Evolutionary conservation across 2,888 invertebrate species (phyloP).

Genomic region (Drosophila falleni): DNA sequence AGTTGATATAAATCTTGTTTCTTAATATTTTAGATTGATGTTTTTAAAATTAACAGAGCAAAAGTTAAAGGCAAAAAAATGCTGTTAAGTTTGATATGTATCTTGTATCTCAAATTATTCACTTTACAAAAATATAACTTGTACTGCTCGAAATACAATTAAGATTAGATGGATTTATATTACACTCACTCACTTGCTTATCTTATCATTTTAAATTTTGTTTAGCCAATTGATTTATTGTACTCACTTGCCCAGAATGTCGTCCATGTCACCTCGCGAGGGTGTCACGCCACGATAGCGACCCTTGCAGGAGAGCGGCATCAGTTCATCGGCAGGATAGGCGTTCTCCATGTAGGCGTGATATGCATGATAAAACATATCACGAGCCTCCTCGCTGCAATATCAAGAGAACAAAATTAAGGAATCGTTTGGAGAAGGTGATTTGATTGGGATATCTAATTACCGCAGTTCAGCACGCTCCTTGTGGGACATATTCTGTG

Average conservation of each 20-base stretch:
- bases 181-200: neutral
- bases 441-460: conserved; percentile 57
- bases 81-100: neutral
- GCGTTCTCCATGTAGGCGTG: conserved; percentile 98
- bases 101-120: conserved; percentile 1
- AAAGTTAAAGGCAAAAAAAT: neutral
- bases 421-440: neutral
- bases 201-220: conserved; percentile 1
- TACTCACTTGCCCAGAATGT: conserved; percentile 97
- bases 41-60: too few species aligned
- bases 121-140: neutral
- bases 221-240: neutral
- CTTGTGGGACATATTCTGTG: conserved; percentile 88
- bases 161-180: conserved; percentile 3
- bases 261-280: conserved; percentile 98
- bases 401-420: neutral
- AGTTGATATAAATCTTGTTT: too few species aligned
- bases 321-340: conserved; percentile 98
- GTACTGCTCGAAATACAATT: neutral
- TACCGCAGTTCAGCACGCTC: conserved; percentile 89
- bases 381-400: conserved; percentile 93
- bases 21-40: too few species aligned
- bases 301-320: conserved; percentile 98
- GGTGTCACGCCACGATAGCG: conserved; percentile 95
- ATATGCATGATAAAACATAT: conserved; percentile 99